These are phyloP conservation scores for Salvator merianae DNA, from an alignment of 2,113 vertebrate species.

Conservation along the genomic window DNA sequence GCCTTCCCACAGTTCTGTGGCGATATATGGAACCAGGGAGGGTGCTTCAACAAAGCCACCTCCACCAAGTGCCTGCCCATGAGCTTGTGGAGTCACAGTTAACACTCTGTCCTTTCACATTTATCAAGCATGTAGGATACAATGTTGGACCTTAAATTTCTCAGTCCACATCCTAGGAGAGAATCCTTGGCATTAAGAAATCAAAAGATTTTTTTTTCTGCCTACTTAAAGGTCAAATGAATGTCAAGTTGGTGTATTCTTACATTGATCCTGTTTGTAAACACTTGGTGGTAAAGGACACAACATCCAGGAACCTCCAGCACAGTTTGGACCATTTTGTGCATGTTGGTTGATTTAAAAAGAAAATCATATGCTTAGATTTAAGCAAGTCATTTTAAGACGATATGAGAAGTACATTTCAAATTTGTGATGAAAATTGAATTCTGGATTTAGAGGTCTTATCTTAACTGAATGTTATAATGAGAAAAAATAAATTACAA, in stretches of 20 bases:
- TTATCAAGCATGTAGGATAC: no score
- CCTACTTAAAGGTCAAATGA: background rate
- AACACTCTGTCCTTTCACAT: no score
- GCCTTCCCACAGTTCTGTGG: no score
- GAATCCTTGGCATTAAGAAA: no score
- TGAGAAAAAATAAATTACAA: background rate
- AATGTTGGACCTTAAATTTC: background rate
- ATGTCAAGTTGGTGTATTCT: background rate
- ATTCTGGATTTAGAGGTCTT: background rate
- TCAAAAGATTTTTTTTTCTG: background rate
- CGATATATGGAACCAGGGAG: no score
- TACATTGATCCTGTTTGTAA: background rate
- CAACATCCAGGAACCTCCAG: background rate
- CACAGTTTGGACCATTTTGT: background rate
- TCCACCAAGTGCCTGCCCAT: no score
- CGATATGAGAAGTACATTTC: constrained; percentile 13
- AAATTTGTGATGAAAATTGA: constrained; percentile 18
- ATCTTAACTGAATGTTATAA: background rate
- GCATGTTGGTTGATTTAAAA: background rate
- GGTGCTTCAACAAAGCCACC: no score
- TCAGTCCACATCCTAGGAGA: background rate
- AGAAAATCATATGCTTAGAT: constrained; percentile 1
- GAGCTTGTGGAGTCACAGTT: no score
- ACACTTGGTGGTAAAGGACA: background rate
- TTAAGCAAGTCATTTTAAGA: constrained; percentile 24